These are phyloP conservation scores for Scophthalmus maximus DNA, from an alignment of 2,113 vertebrate genomes.

Conservation along the genomic window DNA sequence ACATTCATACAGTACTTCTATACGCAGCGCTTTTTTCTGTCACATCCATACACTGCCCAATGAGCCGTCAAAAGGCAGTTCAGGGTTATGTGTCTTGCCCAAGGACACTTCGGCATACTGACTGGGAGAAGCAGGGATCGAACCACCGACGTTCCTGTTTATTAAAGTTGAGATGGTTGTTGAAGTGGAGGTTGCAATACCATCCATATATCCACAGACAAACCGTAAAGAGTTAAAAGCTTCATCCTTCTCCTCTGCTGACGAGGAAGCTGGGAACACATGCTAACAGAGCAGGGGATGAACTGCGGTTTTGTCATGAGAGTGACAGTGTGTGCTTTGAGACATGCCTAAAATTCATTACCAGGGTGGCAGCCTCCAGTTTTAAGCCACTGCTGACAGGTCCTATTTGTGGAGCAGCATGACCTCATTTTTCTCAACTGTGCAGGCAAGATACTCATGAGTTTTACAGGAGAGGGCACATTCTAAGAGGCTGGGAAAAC, in stretches of 20 bases:
- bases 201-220: no score
- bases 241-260: neutral
- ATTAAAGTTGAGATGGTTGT: no score
- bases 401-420: slow-evolving; percentile 27
- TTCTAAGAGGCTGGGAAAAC: neutral
- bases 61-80: no score
- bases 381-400: slow-evolving; percentile 30
- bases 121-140: no score
- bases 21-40: no score
- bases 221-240: neutral
- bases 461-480: slow-evolving; percentile 5
- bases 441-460: neutral
- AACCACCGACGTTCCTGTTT: no score
- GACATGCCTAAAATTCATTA: slow-evolving; percentile 28
- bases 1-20: no score
- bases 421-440: slow-evolving; percentile 14
- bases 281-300: neutral
- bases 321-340: neutral
- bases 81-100: no score
- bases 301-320: neutral
- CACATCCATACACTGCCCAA: no score
- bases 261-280: neutral
- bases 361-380: slow-evolving; percentile 19
- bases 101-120: no score
- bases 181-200: no score